These are phyloP conservation scores for Pectinophora gossypiella DNA, from an alignment of 1,140 invertebrate species.

Conservation along the genomic window DNA sequence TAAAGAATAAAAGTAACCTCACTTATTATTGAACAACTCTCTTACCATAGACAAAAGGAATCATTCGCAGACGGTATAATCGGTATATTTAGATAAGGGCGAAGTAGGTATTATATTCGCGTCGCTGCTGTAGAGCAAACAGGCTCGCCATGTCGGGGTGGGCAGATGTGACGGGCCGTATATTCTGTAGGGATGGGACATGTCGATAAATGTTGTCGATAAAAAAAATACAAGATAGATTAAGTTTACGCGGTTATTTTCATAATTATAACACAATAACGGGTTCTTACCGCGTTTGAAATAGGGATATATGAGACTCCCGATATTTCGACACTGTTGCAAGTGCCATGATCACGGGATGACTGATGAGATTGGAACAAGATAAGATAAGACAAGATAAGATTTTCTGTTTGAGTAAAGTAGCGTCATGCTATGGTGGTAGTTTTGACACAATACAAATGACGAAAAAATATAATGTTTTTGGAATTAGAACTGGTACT, in stretches of 20 bases:
- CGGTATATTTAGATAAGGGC: conserved; percentile 22
- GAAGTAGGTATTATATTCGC: conserved; percentile 27
- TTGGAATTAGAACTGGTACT: too few relatives aligned
- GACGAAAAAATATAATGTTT: too few relatives aligned
- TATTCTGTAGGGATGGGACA: conserved; percentile 10
- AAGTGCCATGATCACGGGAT: background rate
- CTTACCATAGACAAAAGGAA: too few relatives aligned
- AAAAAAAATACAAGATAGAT: background rate
- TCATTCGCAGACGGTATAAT: background rate
- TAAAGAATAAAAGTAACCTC: too few relatives aligned
- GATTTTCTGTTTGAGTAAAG: too few relatives aligned
- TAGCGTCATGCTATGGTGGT: too few relatives aligned
- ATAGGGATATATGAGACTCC: background rate
- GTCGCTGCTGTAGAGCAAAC: conserved; percentile 19
- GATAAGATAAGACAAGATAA: background rate
- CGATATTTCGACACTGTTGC: background rate
- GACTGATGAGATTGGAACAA: background rate
- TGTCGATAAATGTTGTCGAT: background rate
- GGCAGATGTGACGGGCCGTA: conserved; percentile 23
- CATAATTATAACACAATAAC: background rate
- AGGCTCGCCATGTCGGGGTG: conserved; percentile 3
- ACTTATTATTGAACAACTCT: too few relatives aligned
- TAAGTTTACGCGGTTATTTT: background rate
- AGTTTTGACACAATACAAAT: too few relatives aligned
- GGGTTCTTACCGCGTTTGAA: too few relatives aligned